Conservation (phyloP, 2,797 vertebrate genomes). For the Vipera ursinii region DNA sequence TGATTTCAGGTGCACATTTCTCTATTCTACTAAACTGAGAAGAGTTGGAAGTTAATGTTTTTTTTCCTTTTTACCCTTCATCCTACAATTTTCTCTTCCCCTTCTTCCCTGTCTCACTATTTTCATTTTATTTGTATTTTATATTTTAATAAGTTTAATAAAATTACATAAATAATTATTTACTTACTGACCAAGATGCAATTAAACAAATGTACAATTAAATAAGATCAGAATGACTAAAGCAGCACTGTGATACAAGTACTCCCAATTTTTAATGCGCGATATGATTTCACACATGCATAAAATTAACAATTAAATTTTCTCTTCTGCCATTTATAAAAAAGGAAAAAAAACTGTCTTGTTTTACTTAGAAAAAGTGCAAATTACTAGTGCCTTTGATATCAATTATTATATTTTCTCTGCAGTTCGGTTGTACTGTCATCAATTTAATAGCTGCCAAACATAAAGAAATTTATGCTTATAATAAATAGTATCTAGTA, state of each 20-base stretch:
- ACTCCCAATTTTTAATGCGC: neutral
- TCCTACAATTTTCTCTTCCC: neutral
- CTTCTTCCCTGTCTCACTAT: neutral
- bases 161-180: neutral
- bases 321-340: neutral
- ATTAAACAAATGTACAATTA: neutral
- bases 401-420: neutral
- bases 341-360: neutral
- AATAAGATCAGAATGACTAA: neutral
- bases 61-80: neutral
- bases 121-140: neutral
- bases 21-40: neutral
- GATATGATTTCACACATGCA: neutral
- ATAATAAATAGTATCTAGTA: neutral
- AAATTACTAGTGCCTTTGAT: neutral
- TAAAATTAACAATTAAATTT: neutral
- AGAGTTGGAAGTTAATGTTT: neutral
- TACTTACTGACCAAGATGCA: neutral
- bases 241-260: neutral
- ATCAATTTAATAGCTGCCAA: neutral
- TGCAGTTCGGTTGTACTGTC: neutral
- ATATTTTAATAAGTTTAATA: neutral
- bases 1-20: neutral
- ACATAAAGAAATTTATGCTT: neutral
- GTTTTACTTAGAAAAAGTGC: neutral